Evolutionary conservation across 1,140 invertebrate species (phyloP), one percentile per base, ranked within the genome.

Genomic region (Pseudomyrmex concolor): DNA sequence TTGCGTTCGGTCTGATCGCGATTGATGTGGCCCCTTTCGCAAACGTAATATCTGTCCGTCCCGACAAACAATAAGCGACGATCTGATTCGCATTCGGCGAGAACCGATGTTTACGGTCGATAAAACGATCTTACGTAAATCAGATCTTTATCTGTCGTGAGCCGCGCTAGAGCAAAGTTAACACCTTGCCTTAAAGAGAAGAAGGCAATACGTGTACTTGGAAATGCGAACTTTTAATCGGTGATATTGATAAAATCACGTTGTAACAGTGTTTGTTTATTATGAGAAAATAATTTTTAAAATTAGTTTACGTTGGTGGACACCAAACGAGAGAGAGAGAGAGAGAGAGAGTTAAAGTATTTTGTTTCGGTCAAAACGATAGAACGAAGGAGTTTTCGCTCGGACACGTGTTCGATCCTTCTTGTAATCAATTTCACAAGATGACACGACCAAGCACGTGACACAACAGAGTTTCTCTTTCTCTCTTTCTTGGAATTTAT

Each of bases 341-440:
- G 22, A 22, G 22, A 25, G 25, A 25, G 25, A 4, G 25, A 25
- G 25, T 25, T 25, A 4, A 25, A 19, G 12, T 2, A 50, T 13
- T 34, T 71, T 76, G 54, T 25, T 5, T 34, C n/a, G 66, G 34
- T 71, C 48, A 50, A 77, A 77, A 71, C 74, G 2, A 50, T 51
- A 22, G 48, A 25, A 19, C 25, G 43, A 19, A 59, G 13, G 48
- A 70, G 25, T 25, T 55, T 25, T 55, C 10, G 19, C 10, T 22
- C 19, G 48, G 74, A 54, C 62, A 7, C 17, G 13, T 22, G 73
- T 45, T 64, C 19, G 25, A 34, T 71, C 15, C n/a, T 73, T 7
- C 8, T 73, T 15, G 43, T 87, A 87, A 87, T 87, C 82, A 83
- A 83, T 87, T 87, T 72, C 43, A 83, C 51, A 48, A n/a, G 2